Evolutionary conservation across 2,113 vertebrate genomes (phyloP).

Genomic region (Periophthalmodon schlosseri): DNA sequence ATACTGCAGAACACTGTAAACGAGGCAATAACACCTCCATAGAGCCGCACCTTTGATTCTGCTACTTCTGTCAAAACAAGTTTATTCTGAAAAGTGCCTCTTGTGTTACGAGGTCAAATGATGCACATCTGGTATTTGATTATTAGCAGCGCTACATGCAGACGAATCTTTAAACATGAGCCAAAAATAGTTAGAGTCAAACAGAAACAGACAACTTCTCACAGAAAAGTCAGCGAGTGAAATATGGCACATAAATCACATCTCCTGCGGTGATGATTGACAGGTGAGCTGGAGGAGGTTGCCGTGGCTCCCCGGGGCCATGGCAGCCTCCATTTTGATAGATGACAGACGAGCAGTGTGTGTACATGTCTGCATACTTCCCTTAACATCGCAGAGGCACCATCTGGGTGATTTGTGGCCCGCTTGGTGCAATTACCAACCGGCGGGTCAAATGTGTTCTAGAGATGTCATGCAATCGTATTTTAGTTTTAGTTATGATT

Average conservation of each 20-base stretch:
- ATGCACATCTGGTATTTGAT: background rate
- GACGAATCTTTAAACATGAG: background rate
- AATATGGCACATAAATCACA: conserved; percentile 5
- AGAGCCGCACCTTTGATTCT: too few species aligned
- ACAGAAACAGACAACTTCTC: background rate
- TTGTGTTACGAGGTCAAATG: background rate
- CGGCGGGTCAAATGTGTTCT: conserved; percentile 34
- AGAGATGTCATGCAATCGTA: too few species aligned
- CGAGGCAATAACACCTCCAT: too few species aligned
- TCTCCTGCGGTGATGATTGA: background rate
- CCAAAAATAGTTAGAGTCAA: background rate
- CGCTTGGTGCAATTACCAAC: conserved; percentile 47
- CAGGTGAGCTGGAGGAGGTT: conserved; percentile 31
- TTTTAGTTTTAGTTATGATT: too few species aligned
- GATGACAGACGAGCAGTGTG: conserved; percentile 49
- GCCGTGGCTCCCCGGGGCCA: conserved; percentile 39
- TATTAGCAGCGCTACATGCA: background rate
- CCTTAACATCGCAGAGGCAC: conserved; percentile 42
- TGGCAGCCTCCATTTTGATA: conserved; percentile 32
- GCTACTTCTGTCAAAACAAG: background rate
- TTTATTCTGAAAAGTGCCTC: background rate
- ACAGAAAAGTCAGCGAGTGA: background rate
- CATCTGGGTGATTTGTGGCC: conserved; percentile 55
- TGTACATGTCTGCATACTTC: conserved; percentile 54
- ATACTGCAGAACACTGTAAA: too few species aligned